phyloP scores from a whole-genome alignment of 2,888 invertebrate genomes.

The Halocaridina rubra region DNA sequence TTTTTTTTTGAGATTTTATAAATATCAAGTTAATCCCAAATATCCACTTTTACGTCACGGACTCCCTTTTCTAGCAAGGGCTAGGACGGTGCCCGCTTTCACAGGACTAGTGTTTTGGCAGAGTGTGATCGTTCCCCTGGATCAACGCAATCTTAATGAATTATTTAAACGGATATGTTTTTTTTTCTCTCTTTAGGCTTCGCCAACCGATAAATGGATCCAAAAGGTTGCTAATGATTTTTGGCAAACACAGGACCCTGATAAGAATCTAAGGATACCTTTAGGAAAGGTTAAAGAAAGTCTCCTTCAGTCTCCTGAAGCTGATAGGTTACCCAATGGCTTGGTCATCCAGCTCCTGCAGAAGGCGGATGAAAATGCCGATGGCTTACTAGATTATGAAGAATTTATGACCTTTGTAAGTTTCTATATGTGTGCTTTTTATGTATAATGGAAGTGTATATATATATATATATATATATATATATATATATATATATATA shows the following conservation, averaged over 20 bases:
- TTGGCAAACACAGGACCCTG: background rate
- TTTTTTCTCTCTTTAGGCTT: no score
- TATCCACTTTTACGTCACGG: no score
- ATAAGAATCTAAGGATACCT: background rate
- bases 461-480: background rate
- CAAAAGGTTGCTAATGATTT: background rate
- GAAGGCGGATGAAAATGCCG: background rate
- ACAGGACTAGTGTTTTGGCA: no score
- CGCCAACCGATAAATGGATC: background rate
- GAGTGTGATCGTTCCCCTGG: no score
- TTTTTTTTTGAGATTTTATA: no score
- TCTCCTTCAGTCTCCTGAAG: background rate
- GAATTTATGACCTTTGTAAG: background rate
- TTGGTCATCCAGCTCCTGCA: background rate
- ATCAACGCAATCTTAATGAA: no score
- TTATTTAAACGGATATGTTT: no score
- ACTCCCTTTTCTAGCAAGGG: no score
- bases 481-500: constrained; percentile 1
- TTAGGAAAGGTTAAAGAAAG: background rate
- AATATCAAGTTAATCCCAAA: no score
- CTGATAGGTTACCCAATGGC: background rate
- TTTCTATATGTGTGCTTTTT: no score
- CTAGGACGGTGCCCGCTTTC: no score
- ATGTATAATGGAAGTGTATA: background rate
- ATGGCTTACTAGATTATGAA: background rate